Base-by-base conservation (phyloP, 2,888 invertebrate species). In the Eupithecia subumbrata region DNA sequence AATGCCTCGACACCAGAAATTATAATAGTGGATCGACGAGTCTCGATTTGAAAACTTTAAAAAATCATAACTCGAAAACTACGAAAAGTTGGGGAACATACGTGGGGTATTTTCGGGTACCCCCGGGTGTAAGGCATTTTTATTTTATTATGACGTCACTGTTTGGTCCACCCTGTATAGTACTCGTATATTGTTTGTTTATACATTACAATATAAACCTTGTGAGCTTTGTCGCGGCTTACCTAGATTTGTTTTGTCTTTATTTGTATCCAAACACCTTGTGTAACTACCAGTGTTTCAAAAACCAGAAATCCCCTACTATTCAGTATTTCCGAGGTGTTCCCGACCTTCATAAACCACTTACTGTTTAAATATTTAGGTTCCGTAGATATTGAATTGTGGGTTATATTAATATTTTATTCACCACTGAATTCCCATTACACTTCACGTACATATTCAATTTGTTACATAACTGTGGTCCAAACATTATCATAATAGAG, bases 361-460 rank as follows among this genome's bases (percentile, higher is more conserved):
- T 68, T 68, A 45, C 68, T 25, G 43, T 45, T 68, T 68, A 68
- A 68, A 68, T 68, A 68, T 68, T 68, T 25, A 68, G 45, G 25
- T 25, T 25, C 52, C n/a, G 48, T 69, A 68, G 68, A 70, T 70
- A 74, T 67, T 71, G 64, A 71, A 74, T 56, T 67, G 69, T 52
- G 66, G 60, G 30, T n/a, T 22, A 71, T 67, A 71, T 67, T 71
- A 56, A 74, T 67, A 63, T 43, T 43, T 60, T 30, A 74, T 74
- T 74, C 56, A 52, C 67, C 60, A 43, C 64, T 67, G 40, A 67
- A 74, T 71, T 71, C 16, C 67, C 70, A 71, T 71, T 52, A 74
- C 43, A 40, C 74, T 37, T 63, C 30, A 70, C 18, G 48, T 66
- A 34, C 30, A 56, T 75, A 75, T 71, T 75, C 60, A 71, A 71